Conservation (phyloP, 2,888 invertebrate genomes). For the Meta bourneti region DNA sequence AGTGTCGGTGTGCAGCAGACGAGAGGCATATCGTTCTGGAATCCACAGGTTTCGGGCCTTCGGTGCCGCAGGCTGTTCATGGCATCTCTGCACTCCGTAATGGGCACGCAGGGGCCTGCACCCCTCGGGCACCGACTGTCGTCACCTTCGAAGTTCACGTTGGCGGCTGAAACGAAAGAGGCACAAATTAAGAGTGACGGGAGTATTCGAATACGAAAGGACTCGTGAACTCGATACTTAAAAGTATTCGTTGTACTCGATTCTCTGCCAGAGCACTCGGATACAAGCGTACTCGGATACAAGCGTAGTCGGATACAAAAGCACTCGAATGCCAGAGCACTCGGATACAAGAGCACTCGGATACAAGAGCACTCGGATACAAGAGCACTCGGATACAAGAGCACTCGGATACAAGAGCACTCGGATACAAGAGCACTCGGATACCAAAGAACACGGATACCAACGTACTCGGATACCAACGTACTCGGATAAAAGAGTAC, state of each 20-base stretch:
- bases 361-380: too few species aligned
- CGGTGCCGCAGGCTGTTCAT: conserved; percentile 10
- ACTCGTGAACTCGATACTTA: background rate
- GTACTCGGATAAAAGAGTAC: too few species aligned
- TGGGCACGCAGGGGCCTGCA: conserved; percentile 19
- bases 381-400: too few species aligned
- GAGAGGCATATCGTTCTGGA: conserved; percentile 50
- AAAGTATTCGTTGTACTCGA: background rate
- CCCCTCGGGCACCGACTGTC: background rate
- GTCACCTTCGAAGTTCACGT: conserved; percentile 2
- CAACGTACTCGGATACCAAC: too few species aligned
- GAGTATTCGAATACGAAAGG: background rate
- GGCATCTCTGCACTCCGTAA: conserved; percentile 28
- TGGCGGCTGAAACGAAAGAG: conserved; percentile 21
- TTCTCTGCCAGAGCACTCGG: background rate
- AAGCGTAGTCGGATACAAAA: too few species aligned
- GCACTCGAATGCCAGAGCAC: too few species aligned
- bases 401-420: too few species aligned
- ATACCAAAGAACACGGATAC: too few species aligned
- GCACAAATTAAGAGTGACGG: background rate
- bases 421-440: too few species aligned
- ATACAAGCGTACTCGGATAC: too few species aligned
- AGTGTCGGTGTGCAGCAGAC: conserved; percentile 58
- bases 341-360: too few species aligned
- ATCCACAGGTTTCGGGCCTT: conserved; percentile 49